Conservation (phyloP, 2,888 invertebrate species). For the Heteropelma amictum region DNA sequence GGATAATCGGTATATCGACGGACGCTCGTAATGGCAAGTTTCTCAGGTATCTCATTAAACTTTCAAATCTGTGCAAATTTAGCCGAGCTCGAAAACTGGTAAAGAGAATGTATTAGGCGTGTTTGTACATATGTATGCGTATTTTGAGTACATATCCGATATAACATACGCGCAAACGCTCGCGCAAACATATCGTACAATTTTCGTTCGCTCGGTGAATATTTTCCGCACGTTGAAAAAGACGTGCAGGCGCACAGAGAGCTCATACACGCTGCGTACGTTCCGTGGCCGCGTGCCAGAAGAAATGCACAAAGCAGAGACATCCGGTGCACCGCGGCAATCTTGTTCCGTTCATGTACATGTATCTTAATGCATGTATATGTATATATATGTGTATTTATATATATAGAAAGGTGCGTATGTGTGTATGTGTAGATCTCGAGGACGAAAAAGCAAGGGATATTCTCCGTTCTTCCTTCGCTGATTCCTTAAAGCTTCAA, state of each 20-base stretch:
- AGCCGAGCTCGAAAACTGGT: not conserved
- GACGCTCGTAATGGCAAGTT: slow-evolving; percentile 32
- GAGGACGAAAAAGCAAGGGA: not conserved
- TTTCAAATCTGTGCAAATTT: slow-evolving; percentile 49
- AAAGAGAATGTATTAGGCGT: not conserved
- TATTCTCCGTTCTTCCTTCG: slow-evolving; percentile 36
- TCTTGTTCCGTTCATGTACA: slow-evolving; percentile 57
- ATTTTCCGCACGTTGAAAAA: slow-evolving; percentile 51
- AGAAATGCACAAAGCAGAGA: slow-evolving; percentile 51
- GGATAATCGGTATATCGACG: slow-evolving; percentile 37
- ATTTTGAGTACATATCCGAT: not conserved
- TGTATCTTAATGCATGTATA: slow-evolving; percentile 20
- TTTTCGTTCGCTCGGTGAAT: slow-evolving; percentile 39
- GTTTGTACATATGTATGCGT: not conserved
- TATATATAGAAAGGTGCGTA: no score
- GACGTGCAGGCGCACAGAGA: slow-evolving; percentile 16
- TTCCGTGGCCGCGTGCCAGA: slow-evolving; percentile 53
- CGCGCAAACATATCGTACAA: no score
- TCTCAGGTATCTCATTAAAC: slow-evolving; percentile 46
- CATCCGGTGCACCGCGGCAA: slow-evolving; percentile 57
- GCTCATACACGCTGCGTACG: slow-evolving; percentile 24
- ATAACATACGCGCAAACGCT: no score
- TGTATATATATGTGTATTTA: not conserved
- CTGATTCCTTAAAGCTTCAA: slow-evolving; percentile 26
- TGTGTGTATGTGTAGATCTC: not conserved